These are phyloP conservation scores for Semaprochilodus insignis DNA, from an alignment of 2,797 vertebrate species.

Conservation along the genomic window DNA sequence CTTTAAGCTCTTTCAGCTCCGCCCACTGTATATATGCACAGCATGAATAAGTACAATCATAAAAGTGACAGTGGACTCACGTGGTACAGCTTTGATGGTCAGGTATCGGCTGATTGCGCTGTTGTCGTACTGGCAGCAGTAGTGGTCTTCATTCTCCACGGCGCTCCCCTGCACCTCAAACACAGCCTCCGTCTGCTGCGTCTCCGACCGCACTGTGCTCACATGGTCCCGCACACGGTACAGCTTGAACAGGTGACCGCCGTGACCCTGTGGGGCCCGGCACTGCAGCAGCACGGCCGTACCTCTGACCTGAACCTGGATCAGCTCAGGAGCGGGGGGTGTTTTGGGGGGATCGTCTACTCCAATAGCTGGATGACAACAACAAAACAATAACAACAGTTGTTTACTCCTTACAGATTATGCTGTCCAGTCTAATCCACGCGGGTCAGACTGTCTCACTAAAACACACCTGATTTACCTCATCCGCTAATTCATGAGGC, in stretches of 20 bases:
- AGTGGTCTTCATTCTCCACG: neutral
- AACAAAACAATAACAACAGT: neutral
- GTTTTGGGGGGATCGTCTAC: neutral
- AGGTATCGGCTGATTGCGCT: slow-evolving; percentile 54
- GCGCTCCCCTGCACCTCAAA: slow-evolving; percentile 25
- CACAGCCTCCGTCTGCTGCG: neutral
- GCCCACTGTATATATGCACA: too few relatives aligned
- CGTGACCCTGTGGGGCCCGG: slow-evolving; percentile 48
- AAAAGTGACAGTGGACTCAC: slow-evolving; percentile 34
- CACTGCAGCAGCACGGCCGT: slow-evolving; percentile 47
- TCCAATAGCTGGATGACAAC: slow-evolving; percentile 4
- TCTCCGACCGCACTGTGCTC: neutral
- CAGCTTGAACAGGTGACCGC: slow-evolving; percentile 51
- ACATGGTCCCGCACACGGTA: neutral
- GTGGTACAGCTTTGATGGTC: neutral
- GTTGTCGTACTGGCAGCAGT: slow-evolving; percentile 61
- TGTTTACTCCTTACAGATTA: too few relatives aligned
- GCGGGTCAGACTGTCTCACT: too few relatives aligned
- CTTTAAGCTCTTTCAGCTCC: too few relatives aligned
- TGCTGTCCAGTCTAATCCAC: neutral
- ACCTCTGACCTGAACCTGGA: neutral
- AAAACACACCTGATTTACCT: too few relatives aligned
- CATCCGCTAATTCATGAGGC: too few relatives aligned
- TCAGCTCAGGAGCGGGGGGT: slow-evolving; percentile 44
- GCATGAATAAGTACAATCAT: neutral